These are phyloP conservation scores for Lottia scabra DNA, from an alignment of 2,888 invertebrate genomes.

Conservation along the genomic window DNA sequence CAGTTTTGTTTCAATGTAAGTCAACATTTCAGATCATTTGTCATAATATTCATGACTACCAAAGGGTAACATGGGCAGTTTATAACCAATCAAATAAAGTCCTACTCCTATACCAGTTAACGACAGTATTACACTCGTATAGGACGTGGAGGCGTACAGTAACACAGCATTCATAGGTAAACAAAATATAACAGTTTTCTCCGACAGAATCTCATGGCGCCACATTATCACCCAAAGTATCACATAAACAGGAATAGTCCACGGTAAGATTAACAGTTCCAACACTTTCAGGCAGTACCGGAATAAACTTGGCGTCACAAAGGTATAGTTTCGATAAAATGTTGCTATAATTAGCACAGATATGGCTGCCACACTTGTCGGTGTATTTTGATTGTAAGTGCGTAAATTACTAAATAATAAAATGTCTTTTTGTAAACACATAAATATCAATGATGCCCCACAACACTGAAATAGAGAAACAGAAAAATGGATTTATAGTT, in stretches of 20 bases:
- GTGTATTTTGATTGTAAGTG: conserved; percentile 51
- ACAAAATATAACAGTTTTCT: conserved; percentile 53
- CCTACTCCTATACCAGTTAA: conserved; percentile 43
- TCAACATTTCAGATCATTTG: not conserved
- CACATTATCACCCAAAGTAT: conserved; percentile 54
- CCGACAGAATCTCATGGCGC: conserved; percentile 42
- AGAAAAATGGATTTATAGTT: no score
- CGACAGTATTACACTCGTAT: conserved; percentile 48
- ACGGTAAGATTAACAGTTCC: conserved; percentile 45
- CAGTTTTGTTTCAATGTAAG: no score
- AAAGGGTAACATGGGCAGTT: conserved; percentile 45
- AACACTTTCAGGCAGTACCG: conserved; percentile 37
- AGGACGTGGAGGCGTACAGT: conserved; percentile 47
- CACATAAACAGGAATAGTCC: conserved; percentile 46
- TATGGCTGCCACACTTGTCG: conserved; percentile 47
- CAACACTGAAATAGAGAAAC: conserved; percentile 48
- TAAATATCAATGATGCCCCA: conserved; percentile 45
- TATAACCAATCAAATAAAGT: conserved; percentile 54
- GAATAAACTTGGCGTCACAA: conserved; percentile 20
- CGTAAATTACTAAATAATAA: conserved; percentile 42
- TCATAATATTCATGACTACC: conserved; percentile 8
- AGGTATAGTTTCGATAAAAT: conserved; percentile 42
- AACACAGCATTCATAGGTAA: conserved; percentile 50
- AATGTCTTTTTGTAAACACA: conserved; percentile 56
- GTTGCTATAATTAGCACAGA: conserved; percentile 42